Conservation (phyloP, 2,797 vertebrate genomes). For the Pagetopsis macropterus region DNA sequence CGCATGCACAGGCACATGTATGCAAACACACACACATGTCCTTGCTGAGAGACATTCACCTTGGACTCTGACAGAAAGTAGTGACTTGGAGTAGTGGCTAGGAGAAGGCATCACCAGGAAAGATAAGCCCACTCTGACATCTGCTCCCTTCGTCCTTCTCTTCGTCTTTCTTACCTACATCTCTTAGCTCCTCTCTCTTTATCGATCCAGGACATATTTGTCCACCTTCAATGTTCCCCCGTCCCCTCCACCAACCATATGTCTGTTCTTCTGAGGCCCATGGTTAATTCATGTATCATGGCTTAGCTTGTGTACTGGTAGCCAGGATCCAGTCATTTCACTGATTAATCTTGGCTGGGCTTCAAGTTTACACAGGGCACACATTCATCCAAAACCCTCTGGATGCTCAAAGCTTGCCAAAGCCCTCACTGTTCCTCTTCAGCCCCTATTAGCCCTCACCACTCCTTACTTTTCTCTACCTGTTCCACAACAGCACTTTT, state of each 20-base stretch:
- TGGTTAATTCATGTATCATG: slow-evolving; percentile 62
- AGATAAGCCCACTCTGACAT: slow-evolving; percentile 44
- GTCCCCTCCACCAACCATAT: background rate
- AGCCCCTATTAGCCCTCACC: slow-evolving; percentile 5
- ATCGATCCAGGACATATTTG: slow-evolving; percentile 23
- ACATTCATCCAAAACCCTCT: slow-evolving; percentile 57
- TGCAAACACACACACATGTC: slow-evolving; percentile 12
- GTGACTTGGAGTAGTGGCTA: slow-evolving; percentile 23
- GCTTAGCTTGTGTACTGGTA: slow-evolving; percentile 32
- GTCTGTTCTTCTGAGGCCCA: slow-evolving; percentile 28
- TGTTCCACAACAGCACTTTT: slow-evolving; percentile 1
- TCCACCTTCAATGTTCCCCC: background rate
- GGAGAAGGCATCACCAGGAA: slow-evolving; percentile 40
- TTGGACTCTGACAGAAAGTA: slow-evolving; percentile 42
- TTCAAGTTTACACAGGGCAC: slow-evolving; percentile 62
- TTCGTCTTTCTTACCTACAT: background rate
- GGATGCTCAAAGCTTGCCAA: slow-evolving; percentile 39
- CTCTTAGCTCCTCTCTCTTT: slow-evolving; percentile 6
- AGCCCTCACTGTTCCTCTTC: slow-evolving; percentile 22
- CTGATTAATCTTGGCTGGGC: slow-evolving; percentile 51
- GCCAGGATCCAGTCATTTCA: slow-evolving; percentile 32
- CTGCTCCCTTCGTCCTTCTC: slow-evolving; percentile 15
- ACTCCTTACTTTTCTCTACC: background rate
- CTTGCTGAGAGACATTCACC: slow-evolving; percentile 44
- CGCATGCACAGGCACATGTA: background rate